These are phyloP conservation scores for Sitobion miscanthi DNA, from an alignment of 1,140 invertebrate genomes.

Conservation along the genomic window DNA sequence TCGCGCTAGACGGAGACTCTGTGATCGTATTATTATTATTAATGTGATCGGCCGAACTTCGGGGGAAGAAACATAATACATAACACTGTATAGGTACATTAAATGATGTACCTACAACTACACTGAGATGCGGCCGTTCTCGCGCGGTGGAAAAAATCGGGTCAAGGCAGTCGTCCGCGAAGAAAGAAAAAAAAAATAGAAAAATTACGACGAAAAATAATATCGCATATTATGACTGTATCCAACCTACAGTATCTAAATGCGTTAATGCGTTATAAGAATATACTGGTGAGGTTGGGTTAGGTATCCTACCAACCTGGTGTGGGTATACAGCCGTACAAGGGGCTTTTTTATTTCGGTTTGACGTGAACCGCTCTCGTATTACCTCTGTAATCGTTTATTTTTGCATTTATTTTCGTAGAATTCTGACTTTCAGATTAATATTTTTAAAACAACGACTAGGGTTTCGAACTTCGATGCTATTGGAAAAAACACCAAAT, in stretches of 20 bases:
- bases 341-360: too few species aligned
- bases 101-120: not conserved
- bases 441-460: not conserved
- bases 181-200: not conserved
- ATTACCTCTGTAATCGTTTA: not conserved
- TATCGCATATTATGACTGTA: not conserved
- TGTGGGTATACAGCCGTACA: too few species aligned
- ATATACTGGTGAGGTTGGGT: not conserved
- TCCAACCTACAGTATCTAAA: not conserved
- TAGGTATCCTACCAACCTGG: not conserved
- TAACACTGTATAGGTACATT: too few species aligned
- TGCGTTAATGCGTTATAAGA: too few species aligned
- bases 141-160: not conserved
- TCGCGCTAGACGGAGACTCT: not conserved
- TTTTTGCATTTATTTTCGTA: not conserved
- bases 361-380: too few species aligned
- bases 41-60: not conserved
- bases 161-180: slow-evolving; percentile 34
- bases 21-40: not conserved
- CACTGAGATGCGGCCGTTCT: not conserved
- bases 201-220: slow-evolving; percentile 20
- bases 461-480: not conserved
- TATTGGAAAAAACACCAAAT: not conserved
- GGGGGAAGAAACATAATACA: not conserved
- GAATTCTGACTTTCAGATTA: not conserved